Percentiles rank a stretch among this genome's conserved stretches.
Evolutionary conservation across 2,888 invertebrate genomes (phyloP).

Genomic region (Pyrocoelia pectoralis): DNA sequence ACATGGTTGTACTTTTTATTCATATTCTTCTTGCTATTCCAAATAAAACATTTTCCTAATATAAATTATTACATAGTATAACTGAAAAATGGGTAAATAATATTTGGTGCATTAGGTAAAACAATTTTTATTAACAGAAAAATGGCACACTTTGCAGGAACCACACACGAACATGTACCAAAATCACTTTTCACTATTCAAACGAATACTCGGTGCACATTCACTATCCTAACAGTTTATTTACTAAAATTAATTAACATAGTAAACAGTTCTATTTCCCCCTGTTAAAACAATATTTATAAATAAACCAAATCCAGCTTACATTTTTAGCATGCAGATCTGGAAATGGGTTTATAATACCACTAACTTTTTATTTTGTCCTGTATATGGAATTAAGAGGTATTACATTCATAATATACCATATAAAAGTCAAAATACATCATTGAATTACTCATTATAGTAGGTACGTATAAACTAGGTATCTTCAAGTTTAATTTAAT

Average conservation of each 20-base stretch:
- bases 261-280: slow-evolving; percentile 12
- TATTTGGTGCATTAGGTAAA: slow-evolving; percentile 25
- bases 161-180: slow-evolving; percentile 31
- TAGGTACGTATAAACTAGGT: no score
- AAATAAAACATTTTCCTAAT: neutral
- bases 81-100: slow-evolving; percentile 12
- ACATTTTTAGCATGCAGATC: neutral
- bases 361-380: neutral
- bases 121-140: slow-evolving; percentile 19
- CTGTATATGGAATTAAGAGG: no score
- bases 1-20: no score
- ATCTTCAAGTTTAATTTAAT: no score
- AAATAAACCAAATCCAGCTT: slow-evolving; percentile 12
- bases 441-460: no score
- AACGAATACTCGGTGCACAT: slow-evolving; percentile 26
- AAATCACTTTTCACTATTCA: slow-evolving; percentile 27
- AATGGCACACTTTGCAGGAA: slow-evolving; percentile 34
- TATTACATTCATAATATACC: no score
- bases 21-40: slow-evolving; percentile 16
- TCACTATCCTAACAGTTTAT: slow-evolving; percentile 21
- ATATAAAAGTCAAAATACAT: no score
- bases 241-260: slow-evolving; percentile 32
- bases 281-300: slow-evolving; percentile 25
- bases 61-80: slow-evolving; percentile 9
- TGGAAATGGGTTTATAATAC: neutral